Evolutionary conservation across 2,113 vertebrate genomes (phyloP).

Genomic region (Bucco capensis): DNA sequence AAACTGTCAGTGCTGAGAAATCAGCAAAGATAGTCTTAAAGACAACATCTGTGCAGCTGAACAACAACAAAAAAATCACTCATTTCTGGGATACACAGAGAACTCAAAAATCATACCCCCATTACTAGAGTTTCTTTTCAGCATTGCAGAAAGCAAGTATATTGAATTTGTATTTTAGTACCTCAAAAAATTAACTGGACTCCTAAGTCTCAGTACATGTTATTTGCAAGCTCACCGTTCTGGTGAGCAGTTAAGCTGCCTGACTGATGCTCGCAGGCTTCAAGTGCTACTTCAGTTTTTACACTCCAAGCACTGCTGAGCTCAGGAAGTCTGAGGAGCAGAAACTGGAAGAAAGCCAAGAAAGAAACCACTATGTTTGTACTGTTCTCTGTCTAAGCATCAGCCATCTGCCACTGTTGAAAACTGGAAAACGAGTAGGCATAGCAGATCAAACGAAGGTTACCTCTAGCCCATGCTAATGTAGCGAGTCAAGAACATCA

Average conservation of each 20-base stretch:
- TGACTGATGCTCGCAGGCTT: not conserved
- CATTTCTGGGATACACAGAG: not conserved
- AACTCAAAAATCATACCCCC: not conserved
- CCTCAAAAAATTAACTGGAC: not conserved
- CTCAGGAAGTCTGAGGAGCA: not conserved
- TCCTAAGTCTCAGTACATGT: not conserved
- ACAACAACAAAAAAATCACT: not conserved
- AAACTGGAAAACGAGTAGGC: not conserved
- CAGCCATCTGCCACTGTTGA: not conserved
- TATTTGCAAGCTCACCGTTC: not conserved
- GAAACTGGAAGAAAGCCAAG: not conserved
- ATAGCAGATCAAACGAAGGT: not conserved
- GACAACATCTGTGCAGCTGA: not conserved
- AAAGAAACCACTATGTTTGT: not conserved
- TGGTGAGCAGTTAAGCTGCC: not conserved
- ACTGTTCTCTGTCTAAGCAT: not conserved
- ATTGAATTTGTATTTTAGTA: not conserved
- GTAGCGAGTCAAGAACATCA: not conserved
- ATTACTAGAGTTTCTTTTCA: not conserved
- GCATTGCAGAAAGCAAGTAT: not conserved
- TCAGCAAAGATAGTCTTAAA: not conserved
- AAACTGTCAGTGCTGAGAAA: conserved; percentile 12
- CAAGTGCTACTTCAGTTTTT: not conserved
- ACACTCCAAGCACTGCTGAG: not conserved
- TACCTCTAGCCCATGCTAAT: not conserved